A percentile compares a stretch with the other conserved stretches of the same genome.
Evolutionary conservation across 2,888 invertebrate species (phyloP).

Genomic region (Helicoverpa assulta): DNA sequence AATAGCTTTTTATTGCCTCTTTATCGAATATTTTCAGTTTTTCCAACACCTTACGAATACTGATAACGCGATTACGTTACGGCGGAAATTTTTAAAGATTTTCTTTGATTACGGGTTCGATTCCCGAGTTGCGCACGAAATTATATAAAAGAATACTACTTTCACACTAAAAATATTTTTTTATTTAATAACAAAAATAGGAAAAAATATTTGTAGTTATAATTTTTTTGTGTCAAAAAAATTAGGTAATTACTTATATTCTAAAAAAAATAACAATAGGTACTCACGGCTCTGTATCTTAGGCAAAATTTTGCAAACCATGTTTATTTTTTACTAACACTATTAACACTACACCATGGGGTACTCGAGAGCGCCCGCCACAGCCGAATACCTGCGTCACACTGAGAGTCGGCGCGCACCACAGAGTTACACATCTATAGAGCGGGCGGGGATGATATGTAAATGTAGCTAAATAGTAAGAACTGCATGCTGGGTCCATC

Average conservation of each 20-base stretch:
- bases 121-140: slow-evolving; percentile 9
- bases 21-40: slow-evolving; percentile 50
- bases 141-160: not conserved
- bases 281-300: slow-evolving; percentile 77
- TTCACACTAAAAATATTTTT: not conserved
- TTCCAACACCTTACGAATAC: slow-evolving; percentile 19
- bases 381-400: slow-evolving; percentile 25
- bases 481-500: no score
- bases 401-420: slow-evolving; percentile 39
- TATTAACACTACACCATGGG: slow-evolving; percentile 28
- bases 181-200: not conserved
- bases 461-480: no score
- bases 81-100: slow-evolving; percentile 10
- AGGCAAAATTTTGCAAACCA: slow-evolving; percentile 84
- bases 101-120: slow-evolving; percentile 48
- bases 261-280: slow-evolving; percentile 15
- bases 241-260: fast-evolving
- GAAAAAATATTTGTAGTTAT: not conserved
- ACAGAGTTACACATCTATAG: slow-evolving; percentile 33
- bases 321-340: slow-evolving; percentile 59
- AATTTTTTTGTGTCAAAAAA: not conserved
- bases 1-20: slow-evolving; percentile 32
- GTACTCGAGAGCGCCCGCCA: slow-evolving; percentile 36
- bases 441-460: slow-evolving; percentile 56
- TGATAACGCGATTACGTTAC: slow-evolving; percentile 46